Percentiles rank a stretch among this genome's conserved stretches.
phyloP scores from a whole-genome alignment of 1,140 invertebrate genomes.

The Pachypeltis micranthus region DNA sequence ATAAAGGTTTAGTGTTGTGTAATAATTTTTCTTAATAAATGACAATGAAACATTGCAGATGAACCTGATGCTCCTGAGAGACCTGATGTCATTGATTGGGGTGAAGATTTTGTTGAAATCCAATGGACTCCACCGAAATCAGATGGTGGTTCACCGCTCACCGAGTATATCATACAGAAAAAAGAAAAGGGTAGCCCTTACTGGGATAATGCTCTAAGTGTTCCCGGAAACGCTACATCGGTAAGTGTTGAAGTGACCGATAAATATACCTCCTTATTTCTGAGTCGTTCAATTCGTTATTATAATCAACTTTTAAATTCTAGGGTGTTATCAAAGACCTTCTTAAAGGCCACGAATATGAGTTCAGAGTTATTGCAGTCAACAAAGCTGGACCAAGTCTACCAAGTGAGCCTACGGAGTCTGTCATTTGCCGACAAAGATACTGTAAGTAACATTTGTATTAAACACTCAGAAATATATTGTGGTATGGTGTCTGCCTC shows the following conservation, averaged over 20 bases:
- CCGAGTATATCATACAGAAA: constrained; percentile 90
- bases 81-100: constrained; percentile 80
- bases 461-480: no score
- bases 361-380: constrained; percentile 88
- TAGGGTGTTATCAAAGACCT: constrained; percentile 73
- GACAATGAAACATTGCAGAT: constrained; percentile 43
- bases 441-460: constrained; percentile 54
- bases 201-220: constrained; percentile 79
- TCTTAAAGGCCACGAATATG: constrained; percentile 87
- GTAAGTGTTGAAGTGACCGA: constrained; percentile 38
- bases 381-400: constrained; percentile 93
- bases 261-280: no score
- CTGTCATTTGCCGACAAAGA: constrained; percentile 73
- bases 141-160: constrained; percentile 83
- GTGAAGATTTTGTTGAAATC: constrained; percentile 83
- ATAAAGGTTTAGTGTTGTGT: neutral
- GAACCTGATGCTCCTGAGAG: constrained; percentile 84
- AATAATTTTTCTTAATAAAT: neutral
- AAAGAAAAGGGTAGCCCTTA: constrained; percentile 85
- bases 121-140: constrained; percentile 75
- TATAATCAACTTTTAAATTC: constrained; percentile 3
- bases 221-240: constrained; percentile 61
- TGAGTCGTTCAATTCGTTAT: no score
- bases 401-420: constrained; percentile 83
- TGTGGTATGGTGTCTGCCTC: no score